A percentile compares a stretch with the other conserved stretches of the same genome.
Conservation (phyloP, 1,140 invertebrate species). For the Leptestheria dahalacensis region DNA sequence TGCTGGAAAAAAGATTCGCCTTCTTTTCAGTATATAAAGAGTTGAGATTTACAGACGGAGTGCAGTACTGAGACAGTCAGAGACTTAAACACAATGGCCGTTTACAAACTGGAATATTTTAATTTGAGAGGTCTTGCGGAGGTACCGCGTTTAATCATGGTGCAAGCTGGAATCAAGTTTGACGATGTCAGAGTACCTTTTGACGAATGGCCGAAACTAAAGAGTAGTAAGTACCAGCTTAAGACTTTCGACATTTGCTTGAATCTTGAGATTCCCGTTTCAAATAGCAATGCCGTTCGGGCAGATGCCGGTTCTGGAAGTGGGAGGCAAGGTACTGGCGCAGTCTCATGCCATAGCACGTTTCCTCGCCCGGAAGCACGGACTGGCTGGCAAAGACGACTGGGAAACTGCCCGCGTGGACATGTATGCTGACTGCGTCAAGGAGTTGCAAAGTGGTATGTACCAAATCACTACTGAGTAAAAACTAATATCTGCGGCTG, state of each 20-base stretch:
- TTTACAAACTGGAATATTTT: constrained; percentile 40
- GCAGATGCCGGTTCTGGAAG: constrained; percentile 53
- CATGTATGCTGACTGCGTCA: constrained; percentile 19
- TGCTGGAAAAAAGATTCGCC: no score
- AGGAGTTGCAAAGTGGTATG: constrained; percentile 16
- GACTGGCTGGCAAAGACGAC: constrained; percentile 43
- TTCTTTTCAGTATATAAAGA: no score
- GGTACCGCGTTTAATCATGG: constrained; percentile 39
- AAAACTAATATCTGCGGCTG: no score
- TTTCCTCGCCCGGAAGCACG: constrained; percentile 48
- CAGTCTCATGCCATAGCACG: constrained; percentile 54
- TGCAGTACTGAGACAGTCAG: no score
- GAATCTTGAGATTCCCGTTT: constrained; percentile 13
- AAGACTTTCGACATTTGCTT: constrained; percentile 3
- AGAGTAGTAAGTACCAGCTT: constrained; percentile 25
- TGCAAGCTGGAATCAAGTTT: constrained; percentile 38
- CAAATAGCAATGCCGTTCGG: constrained; percentile 50
- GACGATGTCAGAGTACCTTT: constrained; percentile 36
- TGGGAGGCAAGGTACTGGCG: constrained; percentile 48
- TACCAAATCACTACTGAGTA: background rate
- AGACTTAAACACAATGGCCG: constrained; percentile 23
- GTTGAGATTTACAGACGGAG: no score
- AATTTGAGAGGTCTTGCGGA: constrained; percentile 43
- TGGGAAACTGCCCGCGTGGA: constrained; percentile 36
- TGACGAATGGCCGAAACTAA: constrained; percentile 28